A percentile compares a stretch with the other conserved stretches of the same genome.
Conservation (phyloP, 2,797 vertebrate genomes). For the Myiothlypis chrysogaster region DNA sequence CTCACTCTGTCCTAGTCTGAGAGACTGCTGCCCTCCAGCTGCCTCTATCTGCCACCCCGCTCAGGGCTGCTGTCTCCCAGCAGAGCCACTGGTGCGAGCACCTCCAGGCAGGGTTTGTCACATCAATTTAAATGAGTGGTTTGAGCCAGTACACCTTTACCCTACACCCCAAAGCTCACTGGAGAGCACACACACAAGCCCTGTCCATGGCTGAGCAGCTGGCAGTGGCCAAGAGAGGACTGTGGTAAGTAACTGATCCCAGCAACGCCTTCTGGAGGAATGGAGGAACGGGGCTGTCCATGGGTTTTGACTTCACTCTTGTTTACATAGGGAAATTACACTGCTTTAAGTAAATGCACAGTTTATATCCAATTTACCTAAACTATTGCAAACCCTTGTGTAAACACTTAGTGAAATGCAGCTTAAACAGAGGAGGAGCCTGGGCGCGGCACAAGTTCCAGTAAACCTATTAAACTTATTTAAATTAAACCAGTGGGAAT, state of each 20-base stretch:
- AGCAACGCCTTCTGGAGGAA: neutral
- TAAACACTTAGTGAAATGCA: constrained; percentile 6
- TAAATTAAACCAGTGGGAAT: constrained; percentile 1
- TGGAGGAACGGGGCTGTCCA: neutral
- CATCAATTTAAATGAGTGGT: neutral
- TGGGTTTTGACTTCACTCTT: neutral
- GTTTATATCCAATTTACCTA: constrained; percentile 10
- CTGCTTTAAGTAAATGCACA: constrained; percentile 6
- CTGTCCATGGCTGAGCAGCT: accelerated
- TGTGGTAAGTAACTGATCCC: neutral
- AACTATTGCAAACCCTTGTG: constrained; percentile 16
- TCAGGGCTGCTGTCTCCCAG: neutral
- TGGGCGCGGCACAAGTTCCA: neutral
- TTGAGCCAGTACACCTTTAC: neutral
- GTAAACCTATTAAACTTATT: constrained; percentile 14
- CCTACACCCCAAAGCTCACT: neutral
- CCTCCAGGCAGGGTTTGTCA: neutral
- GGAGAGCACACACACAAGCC: neutral
- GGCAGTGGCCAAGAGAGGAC: neutral
- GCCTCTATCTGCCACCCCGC: neutral
- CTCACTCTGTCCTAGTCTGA: neutral
- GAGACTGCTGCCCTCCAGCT: constrained; percentile 18
- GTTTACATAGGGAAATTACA: constrained; percentile 6
- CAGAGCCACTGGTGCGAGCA: accelerated
- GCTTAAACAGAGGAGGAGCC: neutral